Conservation (phyloP, 2,888 invertebrate genomes). For the Myopa testacea region DNA sequence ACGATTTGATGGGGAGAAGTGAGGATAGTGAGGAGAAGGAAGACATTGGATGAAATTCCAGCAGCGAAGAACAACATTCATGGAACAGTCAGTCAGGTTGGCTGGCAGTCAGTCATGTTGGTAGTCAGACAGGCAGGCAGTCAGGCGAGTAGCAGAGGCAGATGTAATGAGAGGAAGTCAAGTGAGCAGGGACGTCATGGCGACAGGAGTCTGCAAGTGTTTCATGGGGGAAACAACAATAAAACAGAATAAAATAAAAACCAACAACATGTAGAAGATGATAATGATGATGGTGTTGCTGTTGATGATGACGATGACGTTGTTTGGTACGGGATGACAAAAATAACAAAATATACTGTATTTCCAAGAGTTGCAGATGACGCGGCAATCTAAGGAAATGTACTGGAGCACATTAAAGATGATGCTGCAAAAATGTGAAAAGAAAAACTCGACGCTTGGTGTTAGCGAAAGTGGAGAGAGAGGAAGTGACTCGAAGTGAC, state of each 20-base stretch:
- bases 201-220: constrained; percentile 11
- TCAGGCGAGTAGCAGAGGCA: not conserved
- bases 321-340: not conserved
- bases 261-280: not conserved
- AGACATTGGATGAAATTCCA: constrained; percentile 12
- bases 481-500: not conserved
- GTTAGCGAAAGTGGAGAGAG: not conserved
- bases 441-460: not conserved
- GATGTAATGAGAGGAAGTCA: constrained; percentile 9
- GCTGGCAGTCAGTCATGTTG: too few species aligned
- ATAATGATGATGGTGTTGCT: constrained; percentile 1
- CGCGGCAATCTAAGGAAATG: not conserved
- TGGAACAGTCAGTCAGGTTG: not conserved
- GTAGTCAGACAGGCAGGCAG: too few species aligned
- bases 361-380: constrained; percentile 13
- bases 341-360: not conserved
- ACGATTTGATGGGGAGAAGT: not conserved
- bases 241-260: not conserved
- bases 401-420: not conserved
- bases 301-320: not conserved
- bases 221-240: not conserved
- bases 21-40: not conserved
- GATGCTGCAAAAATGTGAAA: not conserved
- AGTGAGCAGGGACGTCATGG: constrained; percentile 15
- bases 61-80: not conserved